Conservation (phyloP, 2,888 invertebrate genomes). For the Brachyopa scutellaris region DNA sequence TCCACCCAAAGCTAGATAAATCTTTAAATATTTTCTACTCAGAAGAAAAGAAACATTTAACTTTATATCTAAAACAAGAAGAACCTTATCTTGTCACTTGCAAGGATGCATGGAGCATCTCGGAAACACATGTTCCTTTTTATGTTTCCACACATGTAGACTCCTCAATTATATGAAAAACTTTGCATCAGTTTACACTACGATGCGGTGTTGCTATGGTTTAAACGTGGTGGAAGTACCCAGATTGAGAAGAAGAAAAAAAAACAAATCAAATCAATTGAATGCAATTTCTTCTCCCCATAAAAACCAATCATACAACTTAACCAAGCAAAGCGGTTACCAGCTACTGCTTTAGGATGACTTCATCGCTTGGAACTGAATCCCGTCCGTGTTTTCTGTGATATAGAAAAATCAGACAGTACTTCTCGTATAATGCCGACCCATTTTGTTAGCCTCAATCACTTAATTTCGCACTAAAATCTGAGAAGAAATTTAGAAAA, state of each 20-base stretch:
- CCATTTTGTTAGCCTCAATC: no score
- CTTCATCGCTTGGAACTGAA: slow-evolving; percentile 18
- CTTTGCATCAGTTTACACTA: no score
- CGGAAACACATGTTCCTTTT: neutral
- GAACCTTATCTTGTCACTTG: neutral
- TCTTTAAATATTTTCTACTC: no score
- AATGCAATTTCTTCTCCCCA: slow-evolving; percentile 40
- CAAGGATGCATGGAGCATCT: neutral
- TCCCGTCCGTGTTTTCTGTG: no score
- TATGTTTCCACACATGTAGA: no score
- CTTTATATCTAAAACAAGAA: neutral
- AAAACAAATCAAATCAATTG: slow-evolving; percentile 47
- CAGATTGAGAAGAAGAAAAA: neutral
- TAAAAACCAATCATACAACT: slow-evolving; percentile 34
- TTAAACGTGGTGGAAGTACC: slow-evolving; percentile 46
- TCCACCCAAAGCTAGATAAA: no score
- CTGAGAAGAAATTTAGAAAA: slow-evolving; percentile 30
- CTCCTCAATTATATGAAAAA: no score
- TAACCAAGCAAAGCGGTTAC: no score
- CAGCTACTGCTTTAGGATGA: slow-evolving; percentile 21
- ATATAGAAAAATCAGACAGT: no score
- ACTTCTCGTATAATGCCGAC: no score
- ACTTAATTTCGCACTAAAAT: slow-evolving; percentile 15
- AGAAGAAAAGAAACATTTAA: neutral
- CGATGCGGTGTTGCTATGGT: slow-evolving; percentile 58